phyloP scores from a whole-genome alignment of 2,888 invertebrate genomes.

The Lasioglossum calceatum region DNA sequence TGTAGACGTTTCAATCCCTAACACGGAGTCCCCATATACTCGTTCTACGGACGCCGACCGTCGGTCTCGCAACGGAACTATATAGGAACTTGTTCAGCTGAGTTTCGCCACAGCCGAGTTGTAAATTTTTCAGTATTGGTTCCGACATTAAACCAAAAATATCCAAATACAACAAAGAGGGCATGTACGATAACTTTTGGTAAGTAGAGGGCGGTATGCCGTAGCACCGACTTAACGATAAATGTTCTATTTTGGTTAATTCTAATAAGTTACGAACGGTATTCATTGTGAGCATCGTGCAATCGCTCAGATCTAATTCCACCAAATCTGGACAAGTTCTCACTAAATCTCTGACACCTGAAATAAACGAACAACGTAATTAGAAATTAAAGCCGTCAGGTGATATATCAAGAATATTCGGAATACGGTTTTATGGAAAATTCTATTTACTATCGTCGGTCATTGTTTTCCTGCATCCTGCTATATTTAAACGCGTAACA shows the following conservation, averaged over 20 bases:
- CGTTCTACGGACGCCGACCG: constrained; percentile 93
- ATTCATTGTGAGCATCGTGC: constrained; percentile 88
- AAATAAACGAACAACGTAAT: constrained; percentile 34
- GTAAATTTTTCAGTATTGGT: constrained; percentile 83
- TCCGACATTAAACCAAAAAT: constrained; percentile 92
- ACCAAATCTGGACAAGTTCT: constrained; percentile 89
- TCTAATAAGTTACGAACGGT: constrained; percentile 87
- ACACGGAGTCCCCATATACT: constrained; percentile 96
- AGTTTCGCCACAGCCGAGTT: constrained; percentile 86
- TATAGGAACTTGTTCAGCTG: constrained; percentile 91
- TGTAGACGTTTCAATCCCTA: constrained; percentile 87
- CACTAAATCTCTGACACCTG: constrained; percentile 90
- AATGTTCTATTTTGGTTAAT: constrained; percentile 89
- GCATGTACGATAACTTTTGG: constrained; percentile 87
- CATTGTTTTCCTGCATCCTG: constrained; percentile 92
- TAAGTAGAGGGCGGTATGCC: constrained; percentile 90
- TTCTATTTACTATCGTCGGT: constrained; percentile 89
- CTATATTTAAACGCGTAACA: constrained; percentile 91
- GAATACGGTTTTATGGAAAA: background rate
- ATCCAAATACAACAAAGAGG: constrained; percentile 90
- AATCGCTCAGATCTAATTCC: constrained; percentile 96
- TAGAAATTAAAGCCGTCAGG: background rate
- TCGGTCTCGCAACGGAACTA: constrained; percentile 95
- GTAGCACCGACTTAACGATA: constrained; percentile 93
- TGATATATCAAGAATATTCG: background rate